phyloP scores from a whole-genome alignment of 2,888 invertebrate genomes.

The Euphydryas editha region DNA sequence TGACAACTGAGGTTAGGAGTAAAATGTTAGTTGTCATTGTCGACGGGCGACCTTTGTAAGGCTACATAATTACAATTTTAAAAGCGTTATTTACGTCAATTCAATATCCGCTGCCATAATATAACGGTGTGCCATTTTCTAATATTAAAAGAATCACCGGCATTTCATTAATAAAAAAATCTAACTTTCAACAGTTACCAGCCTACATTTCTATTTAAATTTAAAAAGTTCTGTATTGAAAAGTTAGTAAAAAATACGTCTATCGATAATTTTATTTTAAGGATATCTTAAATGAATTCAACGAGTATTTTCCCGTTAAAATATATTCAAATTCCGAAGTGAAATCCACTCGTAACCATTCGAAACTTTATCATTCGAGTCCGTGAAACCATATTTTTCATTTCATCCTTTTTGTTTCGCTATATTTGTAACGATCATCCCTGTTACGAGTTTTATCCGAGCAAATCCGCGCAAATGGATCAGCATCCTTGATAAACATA shows the following conservation, averaged over 20 bases:
- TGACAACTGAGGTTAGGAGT: constrained; percentile 27
- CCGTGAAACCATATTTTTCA: constrained; percentile 41
- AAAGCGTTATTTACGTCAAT: constrained; percentile 26
- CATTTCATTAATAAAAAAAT: background rate
- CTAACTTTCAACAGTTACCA: background rate
- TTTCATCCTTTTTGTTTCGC: constrained; percentile 44
- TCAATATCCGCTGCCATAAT: background rate
- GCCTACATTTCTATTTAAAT: background rate
- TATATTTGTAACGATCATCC: constrained; percentile 47
- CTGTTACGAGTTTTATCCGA: constrained; percentile 45
- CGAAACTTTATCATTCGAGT: constrained; percentile 38
- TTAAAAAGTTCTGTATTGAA: background rate
- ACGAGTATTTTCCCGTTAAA: constrained; percentile 8
- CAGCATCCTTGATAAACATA: constrained; percentile 49
- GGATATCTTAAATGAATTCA: background rate
- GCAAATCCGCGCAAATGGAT: constrained; percentile 47
- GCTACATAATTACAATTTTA: constrained; percentile 24
- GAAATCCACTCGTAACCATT: constrained; percentile 28
- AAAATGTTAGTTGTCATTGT: constrained; percentile 22
- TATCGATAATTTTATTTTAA: background rate
- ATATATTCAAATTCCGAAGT: constrained; percentile 23
- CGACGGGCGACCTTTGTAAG: constrained; percentile 23
- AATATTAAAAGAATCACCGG: background rate
- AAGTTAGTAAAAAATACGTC: background rate
- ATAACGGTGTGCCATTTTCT: background rate